Evolutionary conservation across 2,888 invertebrate species (phyloP), one percentile per base, ranked within the genome.

Genomic region (Loripinus fragilis): DNA sequence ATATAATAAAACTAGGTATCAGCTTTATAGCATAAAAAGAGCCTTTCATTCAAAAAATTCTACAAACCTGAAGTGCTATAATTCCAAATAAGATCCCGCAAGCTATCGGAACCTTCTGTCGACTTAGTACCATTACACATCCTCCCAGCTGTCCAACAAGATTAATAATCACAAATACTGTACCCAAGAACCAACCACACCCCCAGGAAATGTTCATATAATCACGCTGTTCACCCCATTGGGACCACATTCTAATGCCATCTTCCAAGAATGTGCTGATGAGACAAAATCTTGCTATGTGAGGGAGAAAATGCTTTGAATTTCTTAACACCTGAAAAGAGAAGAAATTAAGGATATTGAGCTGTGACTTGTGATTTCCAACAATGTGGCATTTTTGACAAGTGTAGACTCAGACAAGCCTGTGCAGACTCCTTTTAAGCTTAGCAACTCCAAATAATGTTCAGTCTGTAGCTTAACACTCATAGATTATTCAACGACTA

Each of bases 241-340:
- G 99, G 92, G 98, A 97, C 97, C 98, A 99, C 99, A 99, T 99
- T 81, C 99, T 96, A 79, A 99, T 95, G 0, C 99, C 99, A 95
- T 99, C 99, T 94, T 99, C 99, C 83, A 99, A 95, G 95, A 99
- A 99, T 89, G 99, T 99, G 89, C 98, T 98, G 93, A 99, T 98
- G 80, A 99, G 96, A 94, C 99, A 99, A 81, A 99, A 95, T 85
- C 99, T 96, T 20, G 99, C 99, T 89, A 98, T 95, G 87, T 98
- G 98, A 35, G 99, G 99, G 88, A 99, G 95, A 85, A 99, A 95
- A 84, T 94, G 94, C 94, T 98, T 98, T 88, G 97, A 96, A 95
- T 97, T 97, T 88, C 98, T 95, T 90, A 98, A 96, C 80, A 98
- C 97, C 99, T 99, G 94, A 38, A 87, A 86, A 74, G 48, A 80